phyloP scores from a whole-genome alignment of 2,113 vertebrate genomes.

The Ibidorhyncha struthersii region DNA sequence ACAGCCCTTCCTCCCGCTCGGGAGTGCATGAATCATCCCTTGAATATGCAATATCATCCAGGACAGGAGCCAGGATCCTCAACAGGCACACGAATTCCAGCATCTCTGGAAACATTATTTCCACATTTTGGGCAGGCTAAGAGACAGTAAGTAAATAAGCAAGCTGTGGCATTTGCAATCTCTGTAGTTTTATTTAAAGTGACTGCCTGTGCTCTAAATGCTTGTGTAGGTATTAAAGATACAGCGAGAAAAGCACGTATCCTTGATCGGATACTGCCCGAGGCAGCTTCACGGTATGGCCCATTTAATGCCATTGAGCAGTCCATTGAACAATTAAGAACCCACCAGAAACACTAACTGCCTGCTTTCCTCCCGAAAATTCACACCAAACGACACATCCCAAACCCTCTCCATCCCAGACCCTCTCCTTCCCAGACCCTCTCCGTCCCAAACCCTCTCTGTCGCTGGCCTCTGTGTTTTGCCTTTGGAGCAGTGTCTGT shows the following conservation, averaged over 20 bases:
- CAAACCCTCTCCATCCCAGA: neutral
- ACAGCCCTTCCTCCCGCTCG: conserved; percentile 46
- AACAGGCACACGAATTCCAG: conserved; percentile 51
- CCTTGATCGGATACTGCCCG: conserved; percentile 31
- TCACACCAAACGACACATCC: neutral
- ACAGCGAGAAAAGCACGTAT: neutral
- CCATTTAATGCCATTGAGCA: conserved; percentile 63
- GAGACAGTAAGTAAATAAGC: conserved; percentile 62
- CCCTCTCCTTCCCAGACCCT: neutral
- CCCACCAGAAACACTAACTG: conserved; percentile 42
- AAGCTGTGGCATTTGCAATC: conserved; percentile 53
- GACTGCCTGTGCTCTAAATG: conserved; percentile 13
- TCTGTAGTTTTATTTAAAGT: conserved; percentile 53
- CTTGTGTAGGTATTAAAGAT: conserved; percentile 6
- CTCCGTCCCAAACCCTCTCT: neutral
- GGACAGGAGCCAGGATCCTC: conserved; percentile 64
- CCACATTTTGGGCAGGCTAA: conserved; percentile 54
- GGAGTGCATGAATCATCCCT: conserved; percentile 52
- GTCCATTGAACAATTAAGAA: conserved; percentile 36
- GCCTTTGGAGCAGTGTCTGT: neutral
- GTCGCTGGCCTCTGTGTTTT: neutral
- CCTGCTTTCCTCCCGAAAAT: neutral
- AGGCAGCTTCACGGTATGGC: conserved; percentile 31
- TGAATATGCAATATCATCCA: conserved; percentile 69
- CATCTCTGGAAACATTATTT: conserved; percentile 66